Conservation (phyloP, 2,888 invertebrate genomes). For the Sphaeridia pumilis region DNA sequence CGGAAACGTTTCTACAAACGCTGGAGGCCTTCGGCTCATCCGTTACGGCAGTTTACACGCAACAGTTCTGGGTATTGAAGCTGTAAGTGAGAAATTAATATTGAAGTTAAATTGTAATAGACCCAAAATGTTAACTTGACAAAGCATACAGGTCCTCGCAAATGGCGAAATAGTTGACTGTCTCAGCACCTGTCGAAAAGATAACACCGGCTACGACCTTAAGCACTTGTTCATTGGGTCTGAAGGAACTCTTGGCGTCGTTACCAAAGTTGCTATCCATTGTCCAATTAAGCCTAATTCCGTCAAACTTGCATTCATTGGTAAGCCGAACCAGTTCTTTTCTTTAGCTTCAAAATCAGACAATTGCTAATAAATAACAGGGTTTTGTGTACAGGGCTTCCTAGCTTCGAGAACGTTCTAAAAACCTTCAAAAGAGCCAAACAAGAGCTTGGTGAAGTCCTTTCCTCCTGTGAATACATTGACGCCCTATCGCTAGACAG, state of each 20-base stretch:
- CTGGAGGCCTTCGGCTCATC: constrained; percentile 85
- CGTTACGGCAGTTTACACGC: constrained; percentile 93
- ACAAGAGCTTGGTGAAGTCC: constrained; percentile 66
- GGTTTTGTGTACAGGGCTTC: constrained; percentile 48
- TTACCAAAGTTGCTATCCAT: constrained; percentile 82
- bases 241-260: constrained; percentile 89
- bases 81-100: too few species aligned
- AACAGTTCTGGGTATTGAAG: constrained; percentile 79
- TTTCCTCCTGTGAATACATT: constrained; percentile 93
- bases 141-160: constrained; percentile 56
- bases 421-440: constrained; percentile 62
- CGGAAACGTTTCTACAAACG: constrained; percentile 92
- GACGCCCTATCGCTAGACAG: constrained; percentile 61
- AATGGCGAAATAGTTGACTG: constrained; percentile 76
- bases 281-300: constrained; percentile 76
- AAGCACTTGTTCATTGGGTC: constrained; percentile 96
- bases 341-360: constrained; percentile 1
- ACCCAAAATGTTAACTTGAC: too few species aligned
- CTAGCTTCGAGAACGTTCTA: constrained; percentile 65
- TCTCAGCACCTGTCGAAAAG: constrained; percentile 77
- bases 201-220: constrained; percentile 94
- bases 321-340: constrained; percentile 43
- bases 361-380: constrained; percentile 4
- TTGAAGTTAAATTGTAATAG: neutral
- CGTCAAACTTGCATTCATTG: constrained; percentile 76